These are phyloP conservation scores for Noctua fimbriata DNA, from an alignment of 2,888 invertebrate genomes.

Conservation along the genomic window DNA sequence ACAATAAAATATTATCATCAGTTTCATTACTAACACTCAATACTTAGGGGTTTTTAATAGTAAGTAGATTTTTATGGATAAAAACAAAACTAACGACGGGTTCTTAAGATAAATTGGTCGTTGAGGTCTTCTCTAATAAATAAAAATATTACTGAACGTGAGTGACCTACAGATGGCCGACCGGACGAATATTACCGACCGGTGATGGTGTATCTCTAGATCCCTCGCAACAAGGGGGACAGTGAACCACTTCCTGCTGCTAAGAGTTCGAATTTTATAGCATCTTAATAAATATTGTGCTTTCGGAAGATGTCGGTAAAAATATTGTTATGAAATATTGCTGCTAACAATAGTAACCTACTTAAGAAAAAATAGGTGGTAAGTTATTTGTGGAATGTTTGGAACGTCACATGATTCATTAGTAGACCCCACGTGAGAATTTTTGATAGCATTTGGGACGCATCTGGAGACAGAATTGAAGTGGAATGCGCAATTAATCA, in stretches of 20 bases:
- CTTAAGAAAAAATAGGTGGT: not conserved
- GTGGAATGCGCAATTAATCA: slow-evolving; percentile 16
- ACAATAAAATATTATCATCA: slow-evolving; percentile 66
- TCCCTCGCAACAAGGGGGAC: not conserved
- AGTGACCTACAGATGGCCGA: not conserved
- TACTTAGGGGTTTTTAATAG: not conserved
- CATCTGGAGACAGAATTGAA: slow-evolving; percentile 41
- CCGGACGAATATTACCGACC: not conserved
- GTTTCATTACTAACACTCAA: not conserved
- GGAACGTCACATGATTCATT: not conserved
- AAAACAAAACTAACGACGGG: not conserved
- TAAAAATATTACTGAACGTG: not conserved
- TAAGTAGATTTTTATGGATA: not conserved
- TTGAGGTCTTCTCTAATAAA: not conserved
- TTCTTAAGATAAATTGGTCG: not conserved
- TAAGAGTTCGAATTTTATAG: not conserved
- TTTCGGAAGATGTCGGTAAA: not conserved
- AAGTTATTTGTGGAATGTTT: slow-evolving; percentile 30
- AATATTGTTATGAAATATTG: not conserved
- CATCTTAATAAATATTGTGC: not conserved
- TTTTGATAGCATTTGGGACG: slow-evolving; percentile 44
- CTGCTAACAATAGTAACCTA: not conserved
- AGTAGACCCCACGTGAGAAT: slow-evolving; percentile 53
- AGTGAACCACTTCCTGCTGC: slow-evolving; percentile 7
- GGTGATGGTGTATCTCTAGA: slow-evolving; percentile 5